phyloP scores from a whole-genome alignment of 92 coral and sea anemone species.

The Pocillopora grandis region DNA sequence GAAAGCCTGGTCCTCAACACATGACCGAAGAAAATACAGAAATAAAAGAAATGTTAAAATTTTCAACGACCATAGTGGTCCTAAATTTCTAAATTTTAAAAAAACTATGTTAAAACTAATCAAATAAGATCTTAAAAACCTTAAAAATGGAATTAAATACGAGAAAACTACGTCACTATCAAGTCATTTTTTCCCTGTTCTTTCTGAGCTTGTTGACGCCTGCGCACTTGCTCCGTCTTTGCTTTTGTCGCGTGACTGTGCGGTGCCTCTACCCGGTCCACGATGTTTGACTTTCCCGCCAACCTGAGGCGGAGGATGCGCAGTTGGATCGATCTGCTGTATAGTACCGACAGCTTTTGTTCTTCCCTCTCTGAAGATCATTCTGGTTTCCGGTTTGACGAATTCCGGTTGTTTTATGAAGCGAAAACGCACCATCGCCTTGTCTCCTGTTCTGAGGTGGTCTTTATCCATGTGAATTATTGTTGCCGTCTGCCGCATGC shows the following conservation, averaged over 20 bases:
- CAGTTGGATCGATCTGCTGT: conserved; percentile 76
- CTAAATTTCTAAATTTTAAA: neutral
- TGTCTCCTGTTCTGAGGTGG: conserved; percentile 91
- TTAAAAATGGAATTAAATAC: neutral
- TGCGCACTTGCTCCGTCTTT: conserved; percentile 56
- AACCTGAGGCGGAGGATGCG: conserved; percentile 87
- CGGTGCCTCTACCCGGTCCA: conserved; percentile 72
- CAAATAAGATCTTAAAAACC: neutral
- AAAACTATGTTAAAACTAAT: neutral
- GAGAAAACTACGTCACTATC: neutral
- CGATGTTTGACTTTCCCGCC: conserved; percentile 90
- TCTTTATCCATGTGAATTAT: conserved; percentile 88
- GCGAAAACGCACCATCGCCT: conserved; percentile 90
- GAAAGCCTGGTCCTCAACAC: too few relatives aligned
- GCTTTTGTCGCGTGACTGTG: conserved; percentile 64
- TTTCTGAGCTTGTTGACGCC: conserved; percentile 51
- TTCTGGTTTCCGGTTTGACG: conserved; percentile 90
- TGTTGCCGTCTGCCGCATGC: conserved; percentile 96
- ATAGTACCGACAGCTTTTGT: conserved; percentile 99
- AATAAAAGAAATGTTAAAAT: neutral
- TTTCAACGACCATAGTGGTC: neutral
- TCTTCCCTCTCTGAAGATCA: conserved; percentile 98
- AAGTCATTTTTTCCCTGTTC: conserved; percentile 42
- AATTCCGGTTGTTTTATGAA: conserved; percentile 97
- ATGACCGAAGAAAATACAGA: neutral